These are phyloP conservation scores for Psittacula cyanocephala DNA, from an alignment of 2,113 vertebrate species.

Conservation along the genomic window DNA sequence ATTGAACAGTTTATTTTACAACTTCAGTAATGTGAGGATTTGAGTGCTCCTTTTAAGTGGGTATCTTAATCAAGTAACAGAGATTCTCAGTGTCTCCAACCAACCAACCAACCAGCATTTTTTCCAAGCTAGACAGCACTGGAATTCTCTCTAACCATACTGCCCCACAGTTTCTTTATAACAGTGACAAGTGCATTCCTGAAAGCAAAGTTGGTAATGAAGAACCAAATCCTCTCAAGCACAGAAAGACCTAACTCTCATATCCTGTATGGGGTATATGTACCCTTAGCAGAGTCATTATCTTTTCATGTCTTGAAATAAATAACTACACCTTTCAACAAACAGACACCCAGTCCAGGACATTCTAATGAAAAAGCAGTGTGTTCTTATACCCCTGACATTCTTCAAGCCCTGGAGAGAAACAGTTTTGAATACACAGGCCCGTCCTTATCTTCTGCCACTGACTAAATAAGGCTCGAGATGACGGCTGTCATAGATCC, in stretches of 20 bases:
- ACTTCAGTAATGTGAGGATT: background rate
- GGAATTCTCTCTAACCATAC: background rate
- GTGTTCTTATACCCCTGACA: background rate
- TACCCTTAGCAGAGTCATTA: background rate
- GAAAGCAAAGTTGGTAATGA: background rate
- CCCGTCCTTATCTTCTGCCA: background rate
- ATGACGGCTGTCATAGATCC: background rate
- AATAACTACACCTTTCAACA: background rate
- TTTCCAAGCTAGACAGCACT: background rate
- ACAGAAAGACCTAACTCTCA: background rate
- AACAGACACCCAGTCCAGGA: background rate
- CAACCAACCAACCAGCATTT: background rate
- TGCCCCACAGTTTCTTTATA: fast-evolving
- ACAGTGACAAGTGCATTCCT: background rate
- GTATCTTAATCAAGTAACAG: background rate
- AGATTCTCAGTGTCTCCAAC: background rate
- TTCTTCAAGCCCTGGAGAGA: background rate
- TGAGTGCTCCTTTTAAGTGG: background rate
- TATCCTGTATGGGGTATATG: background rate
- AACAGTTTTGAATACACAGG: background rate
- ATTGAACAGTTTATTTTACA: background rate
- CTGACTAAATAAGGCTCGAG: background rate
- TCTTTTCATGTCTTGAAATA: background rate
- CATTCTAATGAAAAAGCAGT: background rate
- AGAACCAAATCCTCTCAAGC: background rate